Evolutionary conservation across 2,888 invertebrate species (phyloP).

Genomic region (Imbricaverruca yamaguchii): DNA sequence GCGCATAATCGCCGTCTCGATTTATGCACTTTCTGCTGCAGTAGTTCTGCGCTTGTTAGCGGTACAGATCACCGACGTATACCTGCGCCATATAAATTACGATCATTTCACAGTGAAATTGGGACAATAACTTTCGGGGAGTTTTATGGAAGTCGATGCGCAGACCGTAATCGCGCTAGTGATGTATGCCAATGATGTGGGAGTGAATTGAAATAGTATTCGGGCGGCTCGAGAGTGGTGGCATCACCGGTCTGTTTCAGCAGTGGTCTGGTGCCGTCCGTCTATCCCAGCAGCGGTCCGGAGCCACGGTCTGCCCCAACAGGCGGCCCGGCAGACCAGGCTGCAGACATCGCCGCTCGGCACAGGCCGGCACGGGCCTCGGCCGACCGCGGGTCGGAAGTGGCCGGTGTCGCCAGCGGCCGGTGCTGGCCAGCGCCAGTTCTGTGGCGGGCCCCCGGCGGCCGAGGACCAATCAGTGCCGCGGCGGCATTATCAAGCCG

Average conservation of each 20-base stretch:
- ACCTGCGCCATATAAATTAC: neutral
- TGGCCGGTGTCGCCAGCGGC: too few relatives aligned
- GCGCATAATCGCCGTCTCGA: neutral
- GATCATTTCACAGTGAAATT: neutral
- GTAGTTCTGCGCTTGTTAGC: neutral
- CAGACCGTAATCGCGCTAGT: neutral
- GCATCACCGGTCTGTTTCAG: neutral
- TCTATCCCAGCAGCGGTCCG: too few relatives aligned
- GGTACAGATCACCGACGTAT: neutral
- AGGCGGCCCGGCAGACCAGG: neutral
- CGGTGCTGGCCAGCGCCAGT: too few relatives aligned
- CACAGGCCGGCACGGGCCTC: too few relatives aligned
- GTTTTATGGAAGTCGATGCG: neutral
- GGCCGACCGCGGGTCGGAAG: too few relatives aligned
- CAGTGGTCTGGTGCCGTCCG: neutral
- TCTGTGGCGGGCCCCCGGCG: too few relatives aligned
- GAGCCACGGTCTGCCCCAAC: too few relatives aligned
- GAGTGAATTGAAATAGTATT: too few relatives aligned
- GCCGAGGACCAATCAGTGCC: too few relatives aligned
- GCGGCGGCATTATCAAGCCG: too few relatives aligned
- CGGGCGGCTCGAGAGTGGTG: neutral
- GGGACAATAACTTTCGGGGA: neutral
- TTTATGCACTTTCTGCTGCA: neutral
- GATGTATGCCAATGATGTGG: neutral
- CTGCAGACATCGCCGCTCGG: too few relatives aligned